Percentiles rank a stretch among this genome's conserved stretches.
These are phyloP conservation scores for Nycticebus coucang DNA, from an alignment of 2,113 vertebrate species.

Conservation along the genomic window DNA sequence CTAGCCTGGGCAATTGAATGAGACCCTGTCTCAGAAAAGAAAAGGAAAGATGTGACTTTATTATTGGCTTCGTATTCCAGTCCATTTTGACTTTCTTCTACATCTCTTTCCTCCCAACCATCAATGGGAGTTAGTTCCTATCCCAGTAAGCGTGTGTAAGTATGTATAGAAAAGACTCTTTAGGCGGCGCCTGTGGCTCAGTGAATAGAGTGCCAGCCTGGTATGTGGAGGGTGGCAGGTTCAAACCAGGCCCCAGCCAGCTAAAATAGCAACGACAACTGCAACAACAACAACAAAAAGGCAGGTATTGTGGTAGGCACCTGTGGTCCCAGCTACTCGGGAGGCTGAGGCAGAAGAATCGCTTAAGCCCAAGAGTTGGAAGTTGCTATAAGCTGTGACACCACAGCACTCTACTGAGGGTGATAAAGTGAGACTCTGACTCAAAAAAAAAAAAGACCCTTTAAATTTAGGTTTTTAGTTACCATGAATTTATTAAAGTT, in stretches of 20 bases:
- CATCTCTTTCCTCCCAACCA: not conserved
- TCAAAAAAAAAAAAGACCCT: not conserved
- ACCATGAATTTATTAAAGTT: conserved; percentile 7
- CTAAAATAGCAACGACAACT: too few relatives aligned
- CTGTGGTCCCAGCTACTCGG: too few relatives aligned
- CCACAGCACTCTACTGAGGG: too few relatives aligned
- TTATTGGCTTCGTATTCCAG: not conserved
- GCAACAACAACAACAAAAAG: too few relatives aligned
- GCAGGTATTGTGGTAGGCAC: too few relatives aligned
- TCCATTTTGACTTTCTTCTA: not conserved
- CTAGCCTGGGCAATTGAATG: not conserved
- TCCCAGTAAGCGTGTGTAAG: not conserved
- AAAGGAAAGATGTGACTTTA: not conserved
- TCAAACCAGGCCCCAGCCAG: too few relatives aligned
- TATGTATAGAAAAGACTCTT: not conserved
- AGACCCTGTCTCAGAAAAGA: not conserved
- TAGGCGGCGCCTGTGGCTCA: not conserved
- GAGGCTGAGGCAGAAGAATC: too few relatives aligned
- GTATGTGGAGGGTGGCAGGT: too few relatives aligned
- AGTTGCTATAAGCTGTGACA: too few relatives aligned
- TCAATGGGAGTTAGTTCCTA: not conserved
- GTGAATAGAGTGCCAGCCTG: too few relatives aligned
- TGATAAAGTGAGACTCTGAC: too few relatives aligned
- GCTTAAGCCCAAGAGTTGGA: too few relatives aligned
- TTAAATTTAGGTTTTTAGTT: not conserved